These are phyloP conservation scores for Campylorhamphus procurvoides DNA, from an alignment of 2,113 vertebrate genomes.

Conservation along the genomic window DNA sequence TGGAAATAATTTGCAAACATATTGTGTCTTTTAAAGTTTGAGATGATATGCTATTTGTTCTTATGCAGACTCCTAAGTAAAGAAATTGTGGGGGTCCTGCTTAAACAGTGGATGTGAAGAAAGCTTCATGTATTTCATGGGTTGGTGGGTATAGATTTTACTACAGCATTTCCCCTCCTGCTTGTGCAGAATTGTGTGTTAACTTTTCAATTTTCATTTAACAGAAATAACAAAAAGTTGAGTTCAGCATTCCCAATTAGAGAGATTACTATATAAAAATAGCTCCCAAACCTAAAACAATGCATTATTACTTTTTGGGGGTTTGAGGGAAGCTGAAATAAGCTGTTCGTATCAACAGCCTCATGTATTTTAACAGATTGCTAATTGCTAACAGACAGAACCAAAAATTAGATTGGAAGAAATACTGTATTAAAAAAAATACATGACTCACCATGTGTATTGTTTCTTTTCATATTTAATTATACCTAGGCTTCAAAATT, in stretches of 20 bases:
- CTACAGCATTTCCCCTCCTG: not conserved
- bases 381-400: not conserved
- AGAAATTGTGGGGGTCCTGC: conserved; percentile 44
- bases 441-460: not conserved
- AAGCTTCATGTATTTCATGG: conserved; percentile 16
- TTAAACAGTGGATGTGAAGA: conserved; percentile 36
- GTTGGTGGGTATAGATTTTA: conserved; percentile 9
- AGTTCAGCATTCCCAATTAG: not conserved
- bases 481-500: not conserved
- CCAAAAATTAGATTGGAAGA: not conserved
- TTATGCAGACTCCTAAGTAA: not conserved
- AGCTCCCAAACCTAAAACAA: not conserved
- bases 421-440: not conserved
- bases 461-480: not conserved
- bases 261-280: not conserved
- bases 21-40: conserved; percentile 52
- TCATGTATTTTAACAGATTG: not conserved
- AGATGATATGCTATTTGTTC: conserved; percentile 44
- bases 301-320: not conserved
- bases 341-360: not conserved
- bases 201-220: conserved; percentile 1
- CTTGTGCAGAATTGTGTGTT: not conserved
- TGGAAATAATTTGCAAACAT: conserved; percentile 64
- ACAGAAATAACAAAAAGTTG: not conserved
- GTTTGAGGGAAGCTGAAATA: not conserved